A percentile compares a stretch with the other conserved stretches of the same genome.
Conservation (phyloP, 2,888 invertebrate species). For the Drosophila histrio region DNA sequence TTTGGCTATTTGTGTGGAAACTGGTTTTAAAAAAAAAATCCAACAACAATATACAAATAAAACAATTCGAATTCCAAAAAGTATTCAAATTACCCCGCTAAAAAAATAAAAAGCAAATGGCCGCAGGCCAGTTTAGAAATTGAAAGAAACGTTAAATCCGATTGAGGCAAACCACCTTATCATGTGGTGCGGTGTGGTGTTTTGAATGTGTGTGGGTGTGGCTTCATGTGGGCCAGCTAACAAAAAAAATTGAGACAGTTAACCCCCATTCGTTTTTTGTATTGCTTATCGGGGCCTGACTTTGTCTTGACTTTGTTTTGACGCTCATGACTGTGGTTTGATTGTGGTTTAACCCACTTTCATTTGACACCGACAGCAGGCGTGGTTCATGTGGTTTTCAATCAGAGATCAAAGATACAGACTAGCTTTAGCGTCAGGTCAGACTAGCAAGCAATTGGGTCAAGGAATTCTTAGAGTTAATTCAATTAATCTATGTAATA, state of each 20-base stretch:
- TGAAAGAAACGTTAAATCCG: constrained; percentile 33
- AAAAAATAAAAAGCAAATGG: constrained; percentile 22
- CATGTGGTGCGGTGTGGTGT: neutral
- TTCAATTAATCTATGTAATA: neutral
- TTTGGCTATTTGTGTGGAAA: constrained; percentile 21
- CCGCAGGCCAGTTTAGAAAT: constrained; percentile 45
- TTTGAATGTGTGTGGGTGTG: constrained; percentile 40
- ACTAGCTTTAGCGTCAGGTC: neutral
- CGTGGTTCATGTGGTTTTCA: constrained; percentile 40
- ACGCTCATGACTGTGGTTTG: constrained; percentile 27
- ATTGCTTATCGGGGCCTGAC: constrained; percentile 18
- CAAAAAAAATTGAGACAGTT: constrained; percentile 28
- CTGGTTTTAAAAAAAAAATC: constrained; percentile 28
- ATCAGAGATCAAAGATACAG: constrained; percentile 25
- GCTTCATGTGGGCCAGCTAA: constrained; percentile 8
- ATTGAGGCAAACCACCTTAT: constrained; percentile 24
- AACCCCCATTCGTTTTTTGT: constrained; percentile 5
- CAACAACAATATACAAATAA: no score
- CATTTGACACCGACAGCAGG: constrained; percentile 35
- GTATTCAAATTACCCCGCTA: constrained; percentile 25
- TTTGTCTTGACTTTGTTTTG: constrained; percentile 36
- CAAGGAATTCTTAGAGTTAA: neutral
- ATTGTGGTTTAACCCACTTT: constrained; percentile 55
- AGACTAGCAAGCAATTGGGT: neutral
- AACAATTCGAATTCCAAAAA: constrained; percentile 18